Evolutionary conservation across 2,797 vertebrate genomes (phyloP), one percentile per base, ranked within the genome.

Genomic region (Lophius americanus): DNA sequence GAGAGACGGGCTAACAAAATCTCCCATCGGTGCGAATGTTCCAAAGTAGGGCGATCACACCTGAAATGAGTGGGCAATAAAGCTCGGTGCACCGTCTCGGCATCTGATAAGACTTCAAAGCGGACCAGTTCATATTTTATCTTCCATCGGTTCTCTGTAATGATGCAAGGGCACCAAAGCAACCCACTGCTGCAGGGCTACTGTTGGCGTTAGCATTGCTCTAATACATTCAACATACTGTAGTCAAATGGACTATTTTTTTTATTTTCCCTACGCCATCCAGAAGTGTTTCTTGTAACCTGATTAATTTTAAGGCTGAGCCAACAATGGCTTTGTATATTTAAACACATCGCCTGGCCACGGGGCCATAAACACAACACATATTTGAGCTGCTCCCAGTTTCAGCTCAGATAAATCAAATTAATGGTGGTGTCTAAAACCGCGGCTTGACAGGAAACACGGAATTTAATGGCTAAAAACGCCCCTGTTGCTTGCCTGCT

Each of bases 361-460:
- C 32, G 38, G 58, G n/a, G 49, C 35, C 43, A 36, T 57, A 48
- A 69, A 65, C 35, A 41, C 41, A 11, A 37, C 44, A 35, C 10
- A 12, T 33, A 48, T 62, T 59, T 58, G 32, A 50, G 43, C 39
- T 69, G 70, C 46, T 60, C 38, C 42, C 0, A 12, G 49, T 42
- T 56, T 68, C 42, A 62, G 56, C 38, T n/a, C 2, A 47, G 47
- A 44, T 66, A 41, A 68, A 73, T 73, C 49, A 44, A 55, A 79
- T 64, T 67, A 70, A 62, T 56, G 37, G 23, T 23, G 3, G 49
- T 42, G 51, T 72, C 60, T 59, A 64, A 63, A 79, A 38, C 44
- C n/a, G 57, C 44, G 38, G 41, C 51, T 58, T 66, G 57, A 72
- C 64, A 68, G 59, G 70, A 81, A 80, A 70, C 68, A 65, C 35